Base-by-base conservation (phyloP, 2,888 invertebrate species). In the Atethmia centrago region DNA sequence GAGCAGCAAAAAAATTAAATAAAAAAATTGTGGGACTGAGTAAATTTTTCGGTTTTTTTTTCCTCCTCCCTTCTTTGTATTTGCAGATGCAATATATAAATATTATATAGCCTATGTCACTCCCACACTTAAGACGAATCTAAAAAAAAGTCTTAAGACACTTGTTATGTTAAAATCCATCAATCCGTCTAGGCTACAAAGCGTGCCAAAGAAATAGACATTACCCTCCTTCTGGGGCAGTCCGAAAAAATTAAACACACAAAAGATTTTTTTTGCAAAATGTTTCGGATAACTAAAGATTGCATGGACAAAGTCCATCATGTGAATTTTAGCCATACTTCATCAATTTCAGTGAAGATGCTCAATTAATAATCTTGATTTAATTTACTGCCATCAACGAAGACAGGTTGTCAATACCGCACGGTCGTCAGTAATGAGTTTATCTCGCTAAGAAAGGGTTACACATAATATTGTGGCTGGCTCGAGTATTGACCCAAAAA, bases 291-390 rank as follows among this genome's bases (percentile, higher is more conserved):
- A 36, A 14, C 7, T 25, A 25, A 59, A 47, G 9, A 19, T 36
- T 28, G 3, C 28, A 31, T 12, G 2, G 40, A 55, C n/a, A 28
- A 45, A 21, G 10, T 28, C 10, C 10, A 14, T 25, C 31, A 19
- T 36, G 7, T 28, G 16, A 19, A 62, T 31, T 49, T 40, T 10
- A 71, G 5, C 9, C n/a, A 16, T 14, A 71, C 16, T 70, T 55
- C 12, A 40, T 56, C 31, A 49, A 64, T 42, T 45, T 65, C 56
- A 66, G n/a, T 36, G 12, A 31, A 42, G 9, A 51, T 12, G n/a
- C 58, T 74, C 28, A n/a, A 68, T 77, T 45, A 28, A 67, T 28
- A 58, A 68, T 68, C 28, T 21, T 51, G 56, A 58, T 76, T 79
- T 21, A 62, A 71, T 79, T 77, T 31, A 28, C 28, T 58, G 19